Base-by-base conservation (phyloP, 2,797 vertebrate species). In the Dromococcyx pavoninus region DNA sequence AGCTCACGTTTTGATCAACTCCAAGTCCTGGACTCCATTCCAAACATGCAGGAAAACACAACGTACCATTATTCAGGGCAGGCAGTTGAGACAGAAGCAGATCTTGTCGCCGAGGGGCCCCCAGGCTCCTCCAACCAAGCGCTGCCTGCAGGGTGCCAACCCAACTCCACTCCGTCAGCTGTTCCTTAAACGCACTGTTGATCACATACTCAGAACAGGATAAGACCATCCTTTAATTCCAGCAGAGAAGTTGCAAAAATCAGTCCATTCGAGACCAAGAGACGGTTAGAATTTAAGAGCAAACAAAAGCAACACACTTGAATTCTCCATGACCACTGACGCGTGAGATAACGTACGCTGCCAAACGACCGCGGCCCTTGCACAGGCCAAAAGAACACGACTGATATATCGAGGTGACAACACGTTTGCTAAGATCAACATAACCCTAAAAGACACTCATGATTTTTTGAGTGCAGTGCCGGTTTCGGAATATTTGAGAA, bases 221-320 rank as follows among this genome's bases (percentile, higher is more conserved):
- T 54, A 94, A 94, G 96, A 95, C 96, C 17, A 96, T 96, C 97
- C 96, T 95, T 96, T 96, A 95, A 95, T 97, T 97, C 97, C 96
- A 95, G 62, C 62, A 89, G 94, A 97, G 95, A 93, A 33, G 83
- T 91, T 92, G 93, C 96, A 94, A 89, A 60, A 44, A 41, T 89
- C 88, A 97, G 97, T 96, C 93, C 94, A 16, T 89, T 89, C 65
- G 9, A 88, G 88, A 62, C 72, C 87, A 75, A 90, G 77, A 69
- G 67, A 43, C 8, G 32, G 80, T 76, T 35, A 30, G 76, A 57
- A 77, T 76, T 46, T 32, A 69, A 84, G 78, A 87, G 86, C 86
- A 74, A n/a, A 93, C 65, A 51, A 65, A 70, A 87, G 73, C 77
- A 60, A 83, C 85, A 86, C 64, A 70, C 82, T 84, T 28, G 37